Base-by-base conservation (phyloP, 2,888 invertebrate species). In the Calameuta pallipes region DNA sequence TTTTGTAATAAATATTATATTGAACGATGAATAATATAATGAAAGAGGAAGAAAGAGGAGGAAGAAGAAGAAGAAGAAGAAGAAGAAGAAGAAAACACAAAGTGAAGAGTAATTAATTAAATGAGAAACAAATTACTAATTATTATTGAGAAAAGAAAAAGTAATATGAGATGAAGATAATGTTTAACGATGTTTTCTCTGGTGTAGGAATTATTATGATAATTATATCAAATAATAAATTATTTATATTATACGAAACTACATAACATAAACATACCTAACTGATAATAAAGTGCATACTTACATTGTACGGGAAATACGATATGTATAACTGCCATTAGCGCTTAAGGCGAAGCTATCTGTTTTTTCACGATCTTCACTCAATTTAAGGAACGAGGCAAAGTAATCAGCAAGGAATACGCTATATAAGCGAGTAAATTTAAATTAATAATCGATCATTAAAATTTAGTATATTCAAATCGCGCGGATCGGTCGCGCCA, bases 141-240 rank as follows among this genome's bases (percentile, higher is more conserved):
- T 86, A 87, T 87, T 87, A 88, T 87, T 87, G 84, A 87, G 78
- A 78, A 77, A 78, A 78, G 81, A 82, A 78, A 85, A 80, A 85
- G 75, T 83, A 85, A 86, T 85, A 87, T 83, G 83, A 86, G 80
- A 86, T 83, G 85, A 82, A 86, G 82, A 88, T 88, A 86, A 88
- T 86, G 88, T 91, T 90, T 89, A 90, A 90, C 83, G 83, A 89
- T 89, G 90, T 90, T 90, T 90, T 89, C 86, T 87, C 89, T 87
- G 87, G 86, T 88, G 86, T 90, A 89, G 87, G 85, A 89, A 88
- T 88, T 87, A 88, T 88, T 86, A 84, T 81, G 82, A 87, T 86
- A 56, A 78, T 73, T 85, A 87, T 84, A 84, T 81, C 82, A 85
- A 85, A 85, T 83, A 83, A 86, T 83, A 86, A 87, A 88, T 87